These are phyloP conservation scores for Pungitius pungitius DNA, from an alignment of 2,113 vertebrate genomes.

Conservation along the genomic window DNA sequence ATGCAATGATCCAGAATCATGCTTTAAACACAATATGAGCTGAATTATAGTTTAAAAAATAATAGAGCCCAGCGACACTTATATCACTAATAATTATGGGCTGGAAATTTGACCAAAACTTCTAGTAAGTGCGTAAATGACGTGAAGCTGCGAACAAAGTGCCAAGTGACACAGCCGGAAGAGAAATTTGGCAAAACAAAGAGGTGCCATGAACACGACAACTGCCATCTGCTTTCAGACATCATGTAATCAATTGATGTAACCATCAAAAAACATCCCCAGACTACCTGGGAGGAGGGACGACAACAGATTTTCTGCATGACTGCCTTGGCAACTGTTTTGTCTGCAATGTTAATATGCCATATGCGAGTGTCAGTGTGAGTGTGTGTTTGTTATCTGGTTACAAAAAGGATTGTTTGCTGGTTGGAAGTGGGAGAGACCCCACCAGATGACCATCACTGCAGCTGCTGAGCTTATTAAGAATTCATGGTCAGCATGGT, in stretches of 20 bases:
- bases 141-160: conserved; percentile 23
- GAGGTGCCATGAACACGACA: background rate
- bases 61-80: background rate
- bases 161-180: conserved; percentile 28
- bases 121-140: conserved; percentile 53
- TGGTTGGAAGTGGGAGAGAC: conserved; percentile 15
- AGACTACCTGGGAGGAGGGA: conserved; percentile 22
- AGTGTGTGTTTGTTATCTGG: conserved; percentile 39
- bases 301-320: conserved; percentile 53
- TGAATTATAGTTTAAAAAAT: background rate
- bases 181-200: background rate
- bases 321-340: conserved; percentile 40
- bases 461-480: conserved; percentile 71
- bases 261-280: conserved; percentile 10
- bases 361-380: conserved; percentile 5
- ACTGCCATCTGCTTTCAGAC: conserved; percentile 7
- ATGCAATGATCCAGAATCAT: background rate
- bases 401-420: conserved; percentile 39
- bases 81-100: conserved; percentile 32
- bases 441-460: conserved; percentile 28
- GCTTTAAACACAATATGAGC: background rate
- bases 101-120: conserved; percentile 46
- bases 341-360: conserved; percentile 21
- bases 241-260: too few species aligned
- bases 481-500: conserved; percentile 73